Base-by-base conservation (phyloP, 2,797 vertebrate species). In the Sciurus vulgaris region DNA sequence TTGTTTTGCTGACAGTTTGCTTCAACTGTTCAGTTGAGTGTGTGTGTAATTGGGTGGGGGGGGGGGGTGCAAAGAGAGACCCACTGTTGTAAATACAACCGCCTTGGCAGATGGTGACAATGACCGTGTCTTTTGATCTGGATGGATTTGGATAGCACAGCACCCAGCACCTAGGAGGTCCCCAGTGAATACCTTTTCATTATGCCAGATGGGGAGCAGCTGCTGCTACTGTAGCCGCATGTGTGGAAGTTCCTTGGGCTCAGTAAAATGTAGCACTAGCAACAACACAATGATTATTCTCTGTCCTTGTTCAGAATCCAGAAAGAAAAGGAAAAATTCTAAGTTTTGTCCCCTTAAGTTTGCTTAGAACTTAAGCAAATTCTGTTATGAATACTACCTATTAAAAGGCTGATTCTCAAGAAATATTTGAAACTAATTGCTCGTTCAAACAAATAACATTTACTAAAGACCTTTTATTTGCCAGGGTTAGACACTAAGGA, bases 311-410 rank as follows among this genome's bases (percentile, higher is more conserved):
- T 30, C 24, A 44, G 61, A 44, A 70, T 96, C 83, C 88, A 91
- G 65, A 83, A 84, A 77, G 47, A 86, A 95, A 97, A 81, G 5
- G 69, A 74, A 3, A 94, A 96, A 44, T 92, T 51, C 61, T 81
- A 93, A 85, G 38, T 76, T 95, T 87, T 84, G n/a, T n/a, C n/a
- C n/a, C n/a, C n/a, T n/a, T n/a, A n/a, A n/a, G n/a, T n/a, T n/a
- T n/a, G n/a, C n/a, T n/a, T n/a, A n/a, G n/a, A n/a, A n/a, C n/a
- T n/a, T n/a, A 90, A 77, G 74, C 54, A 92, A 93, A 92, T 89
- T 81, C 44, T 92, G 35, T 86, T 67, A 89, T 72, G 35, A 89
- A 69, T 24, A 84, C n/a, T 7, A 86, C 47, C 14, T 35, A 81
- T n/a, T 26, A 54, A 72, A 63, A 69, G 74, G 33, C 44, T 49